Evolutionary conservation across 2,113 vertebrate genomes (phyloP), one percentile per base, ranked within the genome.

Genomic region (Dicentrarchus labrax): DNA sequence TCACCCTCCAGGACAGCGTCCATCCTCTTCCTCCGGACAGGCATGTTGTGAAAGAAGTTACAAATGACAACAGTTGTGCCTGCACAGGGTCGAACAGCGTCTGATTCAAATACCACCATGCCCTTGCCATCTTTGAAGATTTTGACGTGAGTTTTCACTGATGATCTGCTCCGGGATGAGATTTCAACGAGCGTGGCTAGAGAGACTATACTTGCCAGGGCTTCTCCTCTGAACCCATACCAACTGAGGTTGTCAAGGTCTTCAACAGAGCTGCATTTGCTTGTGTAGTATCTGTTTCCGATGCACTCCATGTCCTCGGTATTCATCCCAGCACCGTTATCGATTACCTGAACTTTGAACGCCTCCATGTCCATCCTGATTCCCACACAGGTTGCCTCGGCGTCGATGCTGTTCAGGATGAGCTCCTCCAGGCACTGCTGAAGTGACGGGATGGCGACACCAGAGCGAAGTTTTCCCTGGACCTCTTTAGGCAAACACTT

Each of bases 341-440:
- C 99, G 59, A 98, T 93, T 8, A 99, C 97, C 85, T 99, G 98
- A 7, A 99, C 82, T 89, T 97, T 98, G 86, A 97, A 97, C n/a
- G 96, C 96, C 75, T 97, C 97, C 92, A 97, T 80, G 90, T 99
- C 97, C 86, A 98, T 88, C 69, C 98, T 94, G 83, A 98, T 45
- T 16, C 98, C 97, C 36, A 98, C 84, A 80, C 99, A 99, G n/a
- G 96, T 97, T 57, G 98, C 97, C 80, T 95, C 96, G 4, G 97
- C 97, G 82, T 99, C 98, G 0, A 98, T 93, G 92, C 98, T 97
- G 69, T 99, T 99, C 22, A 99, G 93, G 43, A 96, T 53, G 17
- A 99, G 97, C 82, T 99, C 98, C 89, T 99, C 99, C 2, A 98
- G 95, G 60, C 98, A 99, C 21, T 98, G 98, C 48, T 96, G 96